Conservation (phyloP, 2,888 invertebrate species). For the Cepaea hortensis region DNA sequence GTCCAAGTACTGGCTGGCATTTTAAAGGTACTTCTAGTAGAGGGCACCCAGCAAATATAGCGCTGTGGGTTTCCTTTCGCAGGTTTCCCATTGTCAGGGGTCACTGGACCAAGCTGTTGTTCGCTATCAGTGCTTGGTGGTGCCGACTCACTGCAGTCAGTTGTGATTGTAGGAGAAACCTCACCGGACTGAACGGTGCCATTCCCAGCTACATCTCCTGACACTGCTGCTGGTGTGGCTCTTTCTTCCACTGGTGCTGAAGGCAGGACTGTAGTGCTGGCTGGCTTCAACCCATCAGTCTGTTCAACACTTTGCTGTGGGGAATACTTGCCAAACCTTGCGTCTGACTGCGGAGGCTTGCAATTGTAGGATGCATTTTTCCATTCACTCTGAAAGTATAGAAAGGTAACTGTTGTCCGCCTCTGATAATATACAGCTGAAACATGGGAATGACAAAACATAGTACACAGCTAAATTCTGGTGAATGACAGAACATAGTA, state of each 20-base stretch:
- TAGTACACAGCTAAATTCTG: too few species aligned
- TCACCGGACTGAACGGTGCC: too few species aligned
- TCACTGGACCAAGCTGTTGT: background rate
- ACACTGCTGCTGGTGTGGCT: background rate
- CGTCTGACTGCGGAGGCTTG: slow-evolving; percentile 51
- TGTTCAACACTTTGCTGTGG: background rate
- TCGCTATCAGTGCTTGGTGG: background rate
- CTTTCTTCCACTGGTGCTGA: background rate
- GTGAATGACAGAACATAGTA: background rate
- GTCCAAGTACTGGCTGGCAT: slow-evolving; percentile 51
- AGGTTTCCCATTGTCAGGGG: background rate
- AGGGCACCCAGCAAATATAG: slow-evolving; percentile 50
- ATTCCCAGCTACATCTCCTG: background rate
- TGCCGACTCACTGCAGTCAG: background rate
- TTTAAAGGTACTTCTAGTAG: slow-evolving; percentile 48
- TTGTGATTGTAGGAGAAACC: background rate
- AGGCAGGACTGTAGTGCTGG: background rate
- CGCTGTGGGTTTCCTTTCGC: slow-evolving; percentile 39
- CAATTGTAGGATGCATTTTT: slow-evolving; percentile 55
- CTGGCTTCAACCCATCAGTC: background rate
- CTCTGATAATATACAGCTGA: background rate
- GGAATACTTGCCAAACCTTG: background rate
- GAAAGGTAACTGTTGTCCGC: background rate
- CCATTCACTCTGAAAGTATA: slow-evolving; percentile 49
- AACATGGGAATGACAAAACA: background rate